phyloP scores from a whole-genome alignment of 2,113 vertebrate species.

The Istiophorus platypterus region DNA sequence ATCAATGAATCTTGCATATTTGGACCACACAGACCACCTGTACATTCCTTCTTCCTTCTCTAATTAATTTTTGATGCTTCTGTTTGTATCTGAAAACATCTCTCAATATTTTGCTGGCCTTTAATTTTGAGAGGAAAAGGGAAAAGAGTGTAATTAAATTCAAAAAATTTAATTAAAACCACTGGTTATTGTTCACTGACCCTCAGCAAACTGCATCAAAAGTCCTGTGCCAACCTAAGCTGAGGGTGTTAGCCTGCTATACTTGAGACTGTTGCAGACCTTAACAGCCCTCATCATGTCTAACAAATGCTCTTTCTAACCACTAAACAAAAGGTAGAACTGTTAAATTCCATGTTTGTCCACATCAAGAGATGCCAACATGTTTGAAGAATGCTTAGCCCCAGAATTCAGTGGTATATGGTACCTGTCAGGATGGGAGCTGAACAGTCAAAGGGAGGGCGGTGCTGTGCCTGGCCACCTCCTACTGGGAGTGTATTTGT shows the following conservation, averaged over 20 bases:
- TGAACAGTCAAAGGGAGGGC: constrained; percentile 33
- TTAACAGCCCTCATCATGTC: constrained; percentile 52
- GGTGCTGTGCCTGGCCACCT: constrained; percentile 32
- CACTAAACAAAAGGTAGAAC: constrained; percentile 60
- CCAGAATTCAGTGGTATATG: constrained; percentile 61
- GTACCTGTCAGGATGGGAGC: constrained; percentile 60
- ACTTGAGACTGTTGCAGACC: constrained; percentile 69
- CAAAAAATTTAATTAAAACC: constrained; percentile 28
- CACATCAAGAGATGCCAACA: constrained; percentile 66
- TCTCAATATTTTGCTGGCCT: not conserved
- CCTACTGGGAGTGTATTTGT: constrained; percentile 12
- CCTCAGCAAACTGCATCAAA: constrained; percentile 38
- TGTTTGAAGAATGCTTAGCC: constrained; percentile 54
- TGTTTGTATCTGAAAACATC: constrained; percentile 12
- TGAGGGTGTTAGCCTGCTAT: constrained; percentile 17
- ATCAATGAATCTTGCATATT: constrained; percentile 12
- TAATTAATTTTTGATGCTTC: not conserved
- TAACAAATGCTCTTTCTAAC: constrained; percentile 64
- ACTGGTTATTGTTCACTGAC: constrained; percentile 7
- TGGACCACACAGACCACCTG: not conserved
- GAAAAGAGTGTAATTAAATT: constrained; percentile 5
- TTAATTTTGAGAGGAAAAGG: constrained; percentile 14
- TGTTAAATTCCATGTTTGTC: constrained; percentile 76
- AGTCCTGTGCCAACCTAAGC: constrained; percentile 46
- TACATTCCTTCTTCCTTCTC: not conserved